Conservation (phyloP, 53 echinoderm and acorn worm genomes). For the Paelopatides confundens region DNA sequence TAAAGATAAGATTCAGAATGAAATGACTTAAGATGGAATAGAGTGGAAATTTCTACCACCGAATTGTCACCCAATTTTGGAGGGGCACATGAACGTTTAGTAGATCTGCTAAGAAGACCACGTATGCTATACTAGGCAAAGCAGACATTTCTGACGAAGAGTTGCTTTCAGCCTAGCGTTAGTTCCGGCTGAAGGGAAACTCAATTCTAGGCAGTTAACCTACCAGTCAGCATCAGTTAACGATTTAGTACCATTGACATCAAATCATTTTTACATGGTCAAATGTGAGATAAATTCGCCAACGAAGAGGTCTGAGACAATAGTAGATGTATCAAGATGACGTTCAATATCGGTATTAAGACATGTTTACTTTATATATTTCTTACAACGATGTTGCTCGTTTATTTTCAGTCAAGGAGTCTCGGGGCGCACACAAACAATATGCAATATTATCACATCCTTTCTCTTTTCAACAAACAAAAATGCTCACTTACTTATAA, state of each 20-base stretch:
- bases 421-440: too few species aligned
- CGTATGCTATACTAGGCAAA: too few species aligned
- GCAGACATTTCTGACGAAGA: constrained; percentile 31
- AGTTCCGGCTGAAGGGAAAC: constrained; percentile 18
- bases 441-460: too few species aligned
- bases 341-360: too few species aligned
- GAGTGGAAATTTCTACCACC: neutral
- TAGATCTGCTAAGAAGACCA: constrained; percentile 13
- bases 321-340: too few species aligned
- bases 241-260: too few species aligned
- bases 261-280: constrained; percentile 15
- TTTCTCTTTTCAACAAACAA: neutral
- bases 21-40: neutral
- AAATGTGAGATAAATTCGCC: constrained; percentile 39
- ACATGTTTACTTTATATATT: too few species aligned
- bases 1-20: constrained; percentile 4
- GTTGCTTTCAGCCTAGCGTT: constrained; percentile 10
- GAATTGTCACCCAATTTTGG: neutral
- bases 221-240: constrained; percentile 31
- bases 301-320: neutral
- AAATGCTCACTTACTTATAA: too few species aligned
- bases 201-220: constrained; percentile 20
- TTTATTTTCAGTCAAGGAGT: too few species aligned
- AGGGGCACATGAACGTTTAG: constrained; percentile 10
- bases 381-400: too few species aligned